A percentile compares a stretch with the other conserved stretches of the same genome.
Evolutionary conservation across 2,113 vertebrate genomes (phyloP).

Genomic region (Corythoichthys haematopterus): DNA sequence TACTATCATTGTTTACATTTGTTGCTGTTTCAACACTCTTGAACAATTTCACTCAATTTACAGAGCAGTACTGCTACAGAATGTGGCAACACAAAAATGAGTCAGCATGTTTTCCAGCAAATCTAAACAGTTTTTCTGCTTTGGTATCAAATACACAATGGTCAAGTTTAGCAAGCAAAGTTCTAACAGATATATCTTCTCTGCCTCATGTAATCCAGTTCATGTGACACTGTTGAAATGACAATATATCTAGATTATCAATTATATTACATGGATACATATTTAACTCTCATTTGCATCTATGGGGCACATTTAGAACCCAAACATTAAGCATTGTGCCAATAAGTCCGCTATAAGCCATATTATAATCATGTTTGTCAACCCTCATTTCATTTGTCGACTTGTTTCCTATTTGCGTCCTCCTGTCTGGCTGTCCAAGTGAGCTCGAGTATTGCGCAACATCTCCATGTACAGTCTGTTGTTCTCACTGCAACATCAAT

Average conservation of each 20-base stretch:
- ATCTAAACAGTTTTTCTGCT: not conserved
- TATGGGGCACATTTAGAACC: not conserved
- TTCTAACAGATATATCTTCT: not conserved
- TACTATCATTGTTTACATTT: not conserved
- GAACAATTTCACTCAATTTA: not conserved
- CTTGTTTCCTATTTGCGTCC: slow-evolving; percentile 21
- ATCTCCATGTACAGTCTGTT: slow-evolving; percentile 63
- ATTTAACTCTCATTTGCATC: not conserved
- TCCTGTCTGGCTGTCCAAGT: slow-evolving; percentile 53
- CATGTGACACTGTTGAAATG: not conserved
- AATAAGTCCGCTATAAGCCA: not conserved
- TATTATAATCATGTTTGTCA: not conserved
- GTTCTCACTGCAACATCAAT: slow-evolving; percentile 55
- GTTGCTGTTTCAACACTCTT: not conserved
- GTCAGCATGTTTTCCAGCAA: not conserved
- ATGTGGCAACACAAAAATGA: not conserved
- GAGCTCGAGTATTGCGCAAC: slow-evolving; percentile 54
- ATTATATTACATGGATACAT: not conserved
- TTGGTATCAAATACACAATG: not conserved
- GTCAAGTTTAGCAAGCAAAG: not conserved
- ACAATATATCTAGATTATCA: not conserved
- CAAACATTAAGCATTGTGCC: not conserved
- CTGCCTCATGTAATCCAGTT: not conserved
- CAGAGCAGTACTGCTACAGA: not conserved
- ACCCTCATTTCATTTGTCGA: not conserved